Evolutionary conservation across 1,140 invertebrate genomes (phyloP).

Genomic region (Lordiphosa mommai): DNA sequence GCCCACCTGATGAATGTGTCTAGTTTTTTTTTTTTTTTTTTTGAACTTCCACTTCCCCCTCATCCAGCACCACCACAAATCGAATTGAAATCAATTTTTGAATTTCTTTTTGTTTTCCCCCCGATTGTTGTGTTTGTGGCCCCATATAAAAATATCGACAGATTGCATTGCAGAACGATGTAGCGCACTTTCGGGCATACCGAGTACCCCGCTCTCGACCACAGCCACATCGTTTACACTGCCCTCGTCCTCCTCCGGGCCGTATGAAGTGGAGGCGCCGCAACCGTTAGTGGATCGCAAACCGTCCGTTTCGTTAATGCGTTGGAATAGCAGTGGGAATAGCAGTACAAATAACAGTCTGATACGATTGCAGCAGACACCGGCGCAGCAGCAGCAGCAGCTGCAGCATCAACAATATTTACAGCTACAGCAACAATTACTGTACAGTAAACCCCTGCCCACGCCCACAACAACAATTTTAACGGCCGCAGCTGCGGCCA

Average conservation of each 20-base stretch:
- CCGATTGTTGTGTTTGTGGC: slow-evolving; percentile 34
- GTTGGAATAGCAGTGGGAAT: slow-evolving; percentile 74
- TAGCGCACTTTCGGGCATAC: slow-evolving; percentile 81
- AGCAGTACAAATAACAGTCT: slow-evolving; percentile 59
- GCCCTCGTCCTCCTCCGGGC: slow-evolving; percentile 57
- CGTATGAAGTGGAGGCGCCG: slow-evolving; percentile 81
- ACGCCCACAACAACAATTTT: slow-evolving; percentile 49
- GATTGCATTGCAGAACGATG: slow-evolving; percentile 80
- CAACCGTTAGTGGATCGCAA: slow-evolving; percentile 81
- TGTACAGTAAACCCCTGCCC: slow-evolving; percentile 17
- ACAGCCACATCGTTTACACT: slow-evolving; percentile 71
- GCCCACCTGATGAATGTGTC: slow-evolving; percentile 56
- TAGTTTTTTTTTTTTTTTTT: slow-evolving; percentile 36
- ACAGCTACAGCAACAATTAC: slow-evolving; percentile 42
- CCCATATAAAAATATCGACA: slow-evolving; percentile 69
- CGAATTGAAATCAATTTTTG: slow-evolving; percentile 4
- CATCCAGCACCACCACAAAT: slow-evolving; percentile 1
- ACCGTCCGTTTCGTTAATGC: slow-evolving; percentile 80
- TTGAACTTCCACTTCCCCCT: neutral
- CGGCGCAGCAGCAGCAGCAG: slow-evolving; percentile 26
- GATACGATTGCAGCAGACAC: slow-evolving; percentile 45
- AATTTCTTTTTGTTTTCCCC: slow-evolving; percentile 1
- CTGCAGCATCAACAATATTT: slow-evolving; percentile 32
- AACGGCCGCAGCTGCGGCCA: slow-evolving; percentile 68
- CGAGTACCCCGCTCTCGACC: slow-evolving; percentile 68